Conservation (phyloP, 2,113 vertebrate genomes). For the Lamprotornis superbus region DNA sequence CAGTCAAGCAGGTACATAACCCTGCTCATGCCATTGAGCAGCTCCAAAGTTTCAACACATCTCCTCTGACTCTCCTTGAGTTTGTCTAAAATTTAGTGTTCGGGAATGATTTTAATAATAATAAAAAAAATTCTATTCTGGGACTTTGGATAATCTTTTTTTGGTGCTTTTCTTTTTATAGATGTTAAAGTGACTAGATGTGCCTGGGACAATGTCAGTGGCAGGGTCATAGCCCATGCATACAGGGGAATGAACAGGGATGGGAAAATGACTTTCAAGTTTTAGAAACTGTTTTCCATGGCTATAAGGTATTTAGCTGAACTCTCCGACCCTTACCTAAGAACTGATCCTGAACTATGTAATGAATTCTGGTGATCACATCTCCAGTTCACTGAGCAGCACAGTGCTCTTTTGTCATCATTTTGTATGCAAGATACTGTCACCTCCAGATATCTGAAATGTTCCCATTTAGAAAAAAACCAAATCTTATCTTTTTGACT, state of each 20-base stretch:
- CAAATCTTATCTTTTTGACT: neutral
- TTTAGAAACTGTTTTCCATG: neutral
- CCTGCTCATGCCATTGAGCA: neutral
- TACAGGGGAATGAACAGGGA: neutral
- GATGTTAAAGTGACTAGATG: neutral
- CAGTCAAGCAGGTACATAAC: neutral
- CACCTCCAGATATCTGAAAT: neutral
- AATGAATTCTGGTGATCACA: neutral
- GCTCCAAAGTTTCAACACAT: neutral
- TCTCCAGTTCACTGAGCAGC: neutral
- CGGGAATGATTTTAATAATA: neutral
- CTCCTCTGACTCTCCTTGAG: neutral
- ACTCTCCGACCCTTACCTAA: neutral
- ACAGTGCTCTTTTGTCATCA: neutral
- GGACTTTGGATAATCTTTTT: neutral
- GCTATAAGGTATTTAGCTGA: neutral
- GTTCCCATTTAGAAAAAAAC: neutral
- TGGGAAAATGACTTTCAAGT: neutral
- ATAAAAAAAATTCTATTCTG: neutral
- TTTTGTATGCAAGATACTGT: neutral
- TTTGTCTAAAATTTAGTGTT: neutral
- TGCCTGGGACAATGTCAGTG: neutral
- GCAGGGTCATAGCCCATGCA: neutral
- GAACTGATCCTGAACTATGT: neutral
- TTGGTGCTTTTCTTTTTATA: neutral